Conservation (phyloP, 1,140 invertebrate species). For the Gonioctena quinquepunctata region DNA sequence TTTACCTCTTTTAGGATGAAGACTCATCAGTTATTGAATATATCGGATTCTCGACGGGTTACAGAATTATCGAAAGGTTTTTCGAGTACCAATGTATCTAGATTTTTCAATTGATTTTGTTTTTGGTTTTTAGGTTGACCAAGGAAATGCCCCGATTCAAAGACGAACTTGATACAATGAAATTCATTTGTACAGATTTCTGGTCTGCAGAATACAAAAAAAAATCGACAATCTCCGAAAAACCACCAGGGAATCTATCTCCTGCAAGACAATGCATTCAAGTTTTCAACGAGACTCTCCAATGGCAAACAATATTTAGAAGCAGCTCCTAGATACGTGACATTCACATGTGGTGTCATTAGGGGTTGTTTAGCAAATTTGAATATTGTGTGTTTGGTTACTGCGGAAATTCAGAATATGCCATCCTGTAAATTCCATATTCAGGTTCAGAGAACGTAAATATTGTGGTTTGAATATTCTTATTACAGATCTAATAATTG, state of each 20-base stretch:
- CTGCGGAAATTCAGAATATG: conserved; percentile 89
- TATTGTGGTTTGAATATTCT: too few species aligned
- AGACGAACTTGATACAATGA: conserved; percentile 97
- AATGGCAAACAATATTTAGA: conserved; percentile 90
- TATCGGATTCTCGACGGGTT: conserved; percentile 90
- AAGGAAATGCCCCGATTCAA: conserved; percentile 92
- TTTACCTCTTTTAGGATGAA: conserved; percentile 64
- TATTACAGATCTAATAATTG: too few species aligned
- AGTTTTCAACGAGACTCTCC: conserved; percentile 87
- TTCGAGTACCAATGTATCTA: too few species aligned
- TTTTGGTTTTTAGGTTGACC: conserved; percentile 69
- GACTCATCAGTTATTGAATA: conserved; percentile 88
- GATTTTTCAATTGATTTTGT: neutral
- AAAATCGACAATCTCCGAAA: conserved; percentile 95
- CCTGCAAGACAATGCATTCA: conserved; percentile 94
- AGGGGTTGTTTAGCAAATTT: conserved; percentile 93
- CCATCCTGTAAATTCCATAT: conserved; percentile 96
- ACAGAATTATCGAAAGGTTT: conserved; percentile 87
- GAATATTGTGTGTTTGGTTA: conserved; percentile 91
- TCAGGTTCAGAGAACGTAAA: conserved; percentile 75
- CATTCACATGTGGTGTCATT: conserved; percentile 94
- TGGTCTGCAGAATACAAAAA: conserved; percentile 97
- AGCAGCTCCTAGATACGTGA: conserved; percentile 88
- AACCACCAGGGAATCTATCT: conserved; percentile 99
- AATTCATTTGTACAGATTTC: conserved; percentile 99